These are phyloP conservation scores for Ochlodes sylvanus DNA, from an alignment of 2,888 invertebrate species.

Conservation along the genomic window DNA sequence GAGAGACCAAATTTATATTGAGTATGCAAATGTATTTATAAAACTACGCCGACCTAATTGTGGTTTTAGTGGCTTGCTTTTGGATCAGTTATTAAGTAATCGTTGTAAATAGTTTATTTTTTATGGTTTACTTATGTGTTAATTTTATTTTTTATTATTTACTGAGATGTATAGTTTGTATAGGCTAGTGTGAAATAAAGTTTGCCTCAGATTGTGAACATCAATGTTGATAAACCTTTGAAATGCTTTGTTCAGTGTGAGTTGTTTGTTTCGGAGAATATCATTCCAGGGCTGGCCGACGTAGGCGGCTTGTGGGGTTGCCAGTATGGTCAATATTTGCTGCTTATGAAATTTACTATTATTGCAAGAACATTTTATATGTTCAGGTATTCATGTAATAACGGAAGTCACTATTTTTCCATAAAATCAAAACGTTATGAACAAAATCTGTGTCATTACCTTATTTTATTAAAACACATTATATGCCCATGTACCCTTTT, in stretches of 20 bases:
- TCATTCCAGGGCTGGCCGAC: slow-evolving; percentile 12
- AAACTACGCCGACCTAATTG: slow-evolving; percentile 10
- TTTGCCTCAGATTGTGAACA: slow-evolving; percentile 43
- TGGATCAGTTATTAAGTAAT: slow-evolving; percentile 49
- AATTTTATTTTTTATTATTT: slow-evolving; percentile 74
- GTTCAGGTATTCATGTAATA: no score
- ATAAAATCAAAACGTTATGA: neutral
- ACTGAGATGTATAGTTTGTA: slow-evolving; percentile 70
- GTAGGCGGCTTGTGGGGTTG: slow-evolving; percentile 14
- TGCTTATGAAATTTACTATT: slow-evolving; percentile 41
- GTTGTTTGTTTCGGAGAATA: neutral
- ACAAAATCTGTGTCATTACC: neutral
- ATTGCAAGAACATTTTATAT: no score
- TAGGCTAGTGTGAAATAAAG: slow-evolving; percentile 53
- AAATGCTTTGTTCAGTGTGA: neutral
- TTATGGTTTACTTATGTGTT: slow-evolving; percentile 71
- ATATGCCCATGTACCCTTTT: neutral
- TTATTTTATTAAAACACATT: neutral
- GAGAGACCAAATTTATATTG: slow-evolving; percentile 11
- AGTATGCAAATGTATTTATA: slow-evolving; percentile 7
- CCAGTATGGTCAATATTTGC: slow-evolving; percentile 38
- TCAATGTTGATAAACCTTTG: slow-evolving; percentile 1
- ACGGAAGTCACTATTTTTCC: no score
- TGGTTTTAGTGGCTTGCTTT: slow-evolving; percentile 33
- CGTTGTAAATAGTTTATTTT: slow-evolving; percentile 76